Conservation (phyloP, 2,113 vertebrate genomes). For the Merops nubicus region DNA sequence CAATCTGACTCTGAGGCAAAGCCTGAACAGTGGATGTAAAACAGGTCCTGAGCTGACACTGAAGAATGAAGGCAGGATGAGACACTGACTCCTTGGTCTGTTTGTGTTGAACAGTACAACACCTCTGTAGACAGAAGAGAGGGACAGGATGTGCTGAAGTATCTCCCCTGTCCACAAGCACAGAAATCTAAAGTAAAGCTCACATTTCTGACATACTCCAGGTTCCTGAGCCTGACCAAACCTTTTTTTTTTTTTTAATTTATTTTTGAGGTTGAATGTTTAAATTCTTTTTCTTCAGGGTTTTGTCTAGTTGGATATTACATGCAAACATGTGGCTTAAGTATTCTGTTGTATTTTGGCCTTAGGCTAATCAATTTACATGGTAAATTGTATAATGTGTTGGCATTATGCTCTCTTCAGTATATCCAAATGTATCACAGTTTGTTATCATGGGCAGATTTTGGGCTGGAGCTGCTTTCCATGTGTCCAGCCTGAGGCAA, state of each 20-base stretch:
- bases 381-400: background rate
- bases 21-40: background rate
- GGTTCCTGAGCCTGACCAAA: background rate
- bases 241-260: background rate
- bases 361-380: background rate
- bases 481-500: background rate
- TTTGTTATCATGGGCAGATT: background rate
- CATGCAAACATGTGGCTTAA: background rate
- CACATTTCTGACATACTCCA: background rate
- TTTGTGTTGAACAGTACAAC: background rate
- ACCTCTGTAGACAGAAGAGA: background rate
- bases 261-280: background rate
- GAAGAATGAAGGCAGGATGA: background rate
- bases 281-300: background rate
- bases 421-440: background rate
- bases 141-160: background rate
- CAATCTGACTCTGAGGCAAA: background rate
- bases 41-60: background rate
- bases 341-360: constrained; percentile 3
- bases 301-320: background rate
- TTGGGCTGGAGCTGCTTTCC: background rate
- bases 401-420: background rate
- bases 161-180: background rate
- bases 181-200: background rate
- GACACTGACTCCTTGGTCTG: background rate